Base-by-base conservation (phyloP, 1,140 invertebrate species). In the Lineus longissimus region DNA sequence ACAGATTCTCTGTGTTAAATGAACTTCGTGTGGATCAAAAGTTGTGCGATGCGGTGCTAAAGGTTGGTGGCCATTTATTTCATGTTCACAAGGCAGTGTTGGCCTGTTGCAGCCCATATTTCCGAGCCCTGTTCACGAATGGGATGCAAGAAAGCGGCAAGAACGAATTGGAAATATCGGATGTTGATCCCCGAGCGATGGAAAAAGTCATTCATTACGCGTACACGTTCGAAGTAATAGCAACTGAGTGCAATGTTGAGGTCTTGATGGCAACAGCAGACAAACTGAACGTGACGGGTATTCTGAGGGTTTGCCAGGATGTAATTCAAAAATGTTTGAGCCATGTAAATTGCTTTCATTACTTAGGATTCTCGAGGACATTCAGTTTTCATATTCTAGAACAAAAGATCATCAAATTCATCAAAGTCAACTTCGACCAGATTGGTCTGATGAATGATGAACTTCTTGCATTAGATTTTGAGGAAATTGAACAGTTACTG, bases 91-190 rank as follows among this genome's bases (percentile, higher is more conserved):
- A 51, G 29, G 55, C 55, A 22, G 45, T 65, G 11, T 30, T 65
- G 62, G 90, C 90, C 29, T 87, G 89, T 45, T 91, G 90, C 81
- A 93, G 91, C 73, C 85, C 87, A n/a, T 94, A 92, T 79, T 94
- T 93, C 79, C 83, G 87, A 74, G 87, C 89, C 55, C 81, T 93
- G n/a, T 93, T 93, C 74, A 92, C 91, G 19, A 91, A 89, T 41
- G 86, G 87, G 0, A 75, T 91, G 23, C 86, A 62, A 19, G 60
- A 84, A 0, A 82, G 84, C 9, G 86, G 87, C 69, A 85, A 86
- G 69, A 88, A 85, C 22, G 87, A 88, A 70, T 86, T 92, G 0
- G 74, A 86, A 36, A 84, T 93, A 63, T 88, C 88, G 0, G 90
- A 88, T 13, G 86, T 94, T 17, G 85, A 83, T 31, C 86, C 86